These are phyloP conservation scores for Neotoxoptera formosana DNA, from an alignment of 1,140 invertebrate genomes.

Conservation along the genomic window DNA sequence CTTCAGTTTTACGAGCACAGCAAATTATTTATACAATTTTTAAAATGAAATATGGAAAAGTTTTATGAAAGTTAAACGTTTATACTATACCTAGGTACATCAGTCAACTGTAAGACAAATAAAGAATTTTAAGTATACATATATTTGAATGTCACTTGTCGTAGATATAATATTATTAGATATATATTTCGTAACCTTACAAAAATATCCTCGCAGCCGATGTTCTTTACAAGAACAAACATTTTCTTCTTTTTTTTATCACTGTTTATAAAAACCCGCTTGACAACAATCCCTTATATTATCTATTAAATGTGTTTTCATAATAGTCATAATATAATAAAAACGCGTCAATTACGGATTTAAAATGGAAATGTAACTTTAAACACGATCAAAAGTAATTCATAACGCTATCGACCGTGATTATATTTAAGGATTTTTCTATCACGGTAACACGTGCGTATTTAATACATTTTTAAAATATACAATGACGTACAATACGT, in stretches of 20 bases:
- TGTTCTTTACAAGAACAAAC: not conserved
- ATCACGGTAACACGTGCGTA: not conserved
- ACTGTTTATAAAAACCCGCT: not conserved
- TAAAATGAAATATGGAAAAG: not conserved
- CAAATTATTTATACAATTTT: not conserved
- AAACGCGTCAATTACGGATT: not conserved
- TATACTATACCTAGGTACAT: no score
- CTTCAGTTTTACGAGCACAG: not conserved
- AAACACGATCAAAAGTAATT: not conserved
- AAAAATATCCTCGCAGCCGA: not conserved
- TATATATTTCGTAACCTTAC: not conserved
- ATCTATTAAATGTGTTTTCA: not conserved
- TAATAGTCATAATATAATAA: not conserved
- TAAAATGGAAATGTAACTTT: not conserved
- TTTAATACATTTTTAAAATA: conserved; percentile 15
- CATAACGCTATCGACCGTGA: not conserved
- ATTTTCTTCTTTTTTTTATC: not conserved
- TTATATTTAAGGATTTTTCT: not conserved
- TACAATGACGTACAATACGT: not conserved
- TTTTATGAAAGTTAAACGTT: not conserved
- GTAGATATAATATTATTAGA: not conserved
- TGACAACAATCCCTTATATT: no score
- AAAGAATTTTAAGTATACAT: not conserved
- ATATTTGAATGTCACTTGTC: not conserved
- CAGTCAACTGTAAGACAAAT: not conserved